These are phyloP conservation scores for Lasioglossum zephyrum DNA, from an alignment of 2,888 invertebrate species.

Conservation along the genomic window DNA sequence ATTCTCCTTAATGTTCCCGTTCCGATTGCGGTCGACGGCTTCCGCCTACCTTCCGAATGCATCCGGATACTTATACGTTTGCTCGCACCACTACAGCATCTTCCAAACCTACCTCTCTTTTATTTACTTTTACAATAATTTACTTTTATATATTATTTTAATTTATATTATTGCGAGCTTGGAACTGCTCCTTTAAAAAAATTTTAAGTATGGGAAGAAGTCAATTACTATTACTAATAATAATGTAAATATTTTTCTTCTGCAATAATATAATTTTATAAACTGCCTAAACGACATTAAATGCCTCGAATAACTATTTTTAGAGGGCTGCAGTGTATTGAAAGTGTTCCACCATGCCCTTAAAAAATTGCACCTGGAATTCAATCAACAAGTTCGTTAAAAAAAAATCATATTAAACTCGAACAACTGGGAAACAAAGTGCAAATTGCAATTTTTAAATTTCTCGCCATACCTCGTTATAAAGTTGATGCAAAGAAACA, in stretches of 20 bases:
- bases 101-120: neutral
- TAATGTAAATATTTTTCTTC: too few species aligned
- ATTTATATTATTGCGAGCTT: neutral
- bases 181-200: too few species aligned
- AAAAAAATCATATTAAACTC: neutral
- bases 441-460: neutral
- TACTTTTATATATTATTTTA: too few species aligned
- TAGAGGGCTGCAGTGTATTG: too few species aligned
- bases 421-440: neutral
- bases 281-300: too few species aligned
- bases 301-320: too few species aligned
- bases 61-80: neutral
- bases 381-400: neutral
- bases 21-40: conserved; percentile 35
- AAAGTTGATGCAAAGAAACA: neutral
- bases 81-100: neutral
- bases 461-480: neutral
- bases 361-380: neutral
- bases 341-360: neutral
- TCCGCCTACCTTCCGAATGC: neutral
- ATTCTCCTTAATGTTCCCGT: conserved; percentile 63
- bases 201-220: too few species aligned
- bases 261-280: too few species aligned
- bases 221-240: too few species aligned
- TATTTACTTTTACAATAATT: neutral